phyloP scores from a whole-genome alignment of 2,113 vertebrate genomes.

The Tragelaphus imberbis region DNA sequence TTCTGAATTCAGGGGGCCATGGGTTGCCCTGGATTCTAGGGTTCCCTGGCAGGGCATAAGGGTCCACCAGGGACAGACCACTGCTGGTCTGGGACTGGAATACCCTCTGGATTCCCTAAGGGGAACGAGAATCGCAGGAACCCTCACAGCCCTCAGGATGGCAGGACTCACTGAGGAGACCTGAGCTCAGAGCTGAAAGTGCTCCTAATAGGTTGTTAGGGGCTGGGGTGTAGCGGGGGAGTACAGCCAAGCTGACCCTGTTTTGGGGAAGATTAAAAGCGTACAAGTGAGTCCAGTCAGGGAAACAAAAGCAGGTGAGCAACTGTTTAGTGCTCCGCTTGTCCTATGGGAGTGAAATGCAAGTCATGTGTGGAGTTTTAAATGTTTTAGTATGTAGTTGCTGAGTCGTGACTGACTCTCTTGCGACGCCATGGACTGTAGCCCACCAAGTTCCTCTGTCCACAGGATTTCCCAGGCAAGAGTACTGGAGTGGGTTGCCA shows the following conservation, averaged over 20 bases:
- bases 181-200: not conserved
- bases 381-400: not conserved
- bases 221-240: not conserved
- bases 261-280: not conserved
- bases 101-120: not conserved
- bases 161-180: not conserved
- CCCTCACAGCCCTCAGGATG: not conserved
- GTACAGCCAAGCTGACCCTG: not conserved
- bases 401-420: not conserved
- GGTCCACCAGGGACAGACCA: not conserved
- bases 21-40: not conserved
- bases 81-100: not conserved
- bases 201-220: not conserved
- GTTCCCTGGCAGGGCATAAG: not conserved
- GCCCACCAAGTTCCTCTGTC: not conserved
- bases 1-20: not conserved
- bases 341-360: not conserved
- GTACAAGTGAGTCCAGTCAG: not conserved
- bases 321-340: not conserved
- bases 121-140: not conserved
- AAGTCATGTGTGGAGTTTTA: not conserved
- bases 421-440: not conserved
- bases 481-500: not conserved
- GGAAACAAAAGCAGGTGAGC: not conserved
- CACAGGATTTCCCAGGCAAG: not conserved